phyloP scores from a whole-genome alignment of 1,140 invertebrate species.

The Pseudobourletiella spinata region DNA sequence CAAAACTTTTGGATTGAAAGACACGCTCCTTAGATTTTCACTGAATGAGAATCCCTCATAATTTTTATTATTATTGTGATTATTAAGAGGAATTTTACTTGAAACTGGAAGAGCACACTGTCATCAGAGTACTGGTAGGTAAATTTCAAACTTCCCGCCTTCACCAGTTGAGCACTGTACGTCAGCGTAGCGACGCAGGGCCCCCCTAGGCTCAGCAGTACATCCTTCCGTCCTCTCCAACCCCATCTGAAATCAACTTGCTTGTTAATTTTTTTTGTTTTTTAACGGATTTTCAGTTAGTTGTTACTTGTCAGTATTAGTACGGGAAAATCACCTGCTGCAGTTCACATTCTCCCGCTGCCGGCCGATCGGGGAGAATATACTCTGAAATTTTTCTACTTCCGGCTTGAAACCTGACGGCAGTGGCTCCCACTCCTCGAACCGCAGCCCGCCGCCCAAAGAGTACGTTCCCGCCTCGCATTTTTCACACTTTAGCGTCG shows the following conservation, averaged over 20 bases:
- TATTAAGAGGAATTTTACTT: slow-evolving; percentile 41
- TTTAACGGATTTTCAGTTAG: too few relatives aligned
- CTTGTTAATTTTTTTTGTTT: too few relatives aligned
- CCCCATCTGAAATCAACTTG: slow-evolving; percentile 41
- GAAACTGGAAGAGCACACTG: slow-evolving; percentile 47
- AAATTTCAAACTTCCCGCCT: slow-evolving; percentile 45
- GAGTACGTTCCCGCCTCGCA: slow-evolving; percentile 49
- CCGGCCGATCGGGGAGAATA: slow-evolving; percentile 37
- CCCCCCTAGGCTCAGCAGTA: slow-evolving; percentile 40
- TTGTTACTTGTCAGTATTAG: too few relatives aligned
- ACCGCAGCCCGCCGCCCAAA: slow-evolving; percentile 47
- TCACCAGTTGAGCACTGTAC: slow-evolving; percentile 48
- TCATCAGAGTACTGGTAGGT: slow-evolving; percentile 48
- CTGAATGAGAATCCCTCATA: background rate
- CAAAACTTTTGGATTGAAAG: too few relatives aligned
- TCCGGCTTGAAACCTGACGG: slow-evolving; percentile 44
- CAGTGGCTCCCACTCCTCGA: slow-evolving; percentile 46
- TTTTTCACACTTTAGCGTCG: slow-evolving; percentile 42
- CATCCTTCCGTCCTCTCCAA: slow-evolving; percentile 44
- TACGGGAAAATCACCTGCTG: slow-evolving; percentile 37
- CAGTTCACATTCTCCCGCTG: slow-evolving; percentile 38
- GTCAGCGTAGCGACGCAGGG: slow-evolving; percentile 45
- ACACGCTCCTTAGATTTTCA: too few relatives aligned
- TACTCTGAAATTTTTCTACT: slow-evolving; percentile 42
- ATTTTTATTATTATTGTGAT: background rate